Evolutionary conservation across 92 coral and sea anemone genomes (phyloP), one percentile per base, ranked within the genome.

Genomic region (Blastomussa wellsi): DNA sequence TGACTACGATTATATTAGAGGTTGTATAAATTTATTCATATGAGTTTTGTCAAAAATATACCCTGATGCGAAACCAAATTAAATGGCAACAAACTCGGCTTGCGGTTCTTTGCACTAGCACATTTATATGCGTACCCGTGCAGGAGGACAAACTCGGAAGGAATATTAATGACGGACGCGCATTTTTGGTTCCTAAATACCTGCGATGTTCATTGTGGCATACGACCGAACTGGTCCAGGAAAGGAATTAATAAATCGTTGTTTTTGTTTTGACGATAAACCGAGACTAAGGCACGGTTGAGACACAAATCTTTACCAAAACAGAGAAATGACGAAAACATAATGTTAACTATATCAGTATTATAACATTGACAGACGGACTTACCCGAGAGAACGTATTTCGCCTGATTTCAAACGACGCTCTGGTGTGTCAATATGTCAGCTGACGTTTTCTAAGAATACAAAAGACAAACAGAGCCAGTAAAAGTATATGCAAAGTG

Each of bases 201-300:
- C 16, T 39, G 59, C n/a, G n/a, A n/a, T n/a, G n/a, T 9, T 41
- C 48, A 31, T 77, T 20, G n/a, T 1, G 29, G 28, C 8, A 17
- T 76, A 42, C 79, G 57, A 13, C 80, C 1, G 67, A 55, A 52
- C 57, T 78, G 70, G 49, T 38, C 70, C 81, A 11, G 70, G 70
- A 57, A 57, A 3, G 48, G 36, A 33, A 36, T 76, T 49, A 16
- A 76, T n/a, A 22, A 4, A 17, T 71, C 20, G n/a, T 48, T 75
- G 64, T 55, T 76, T 76, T 76, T n/a, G 79, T 74, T 44, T 16
- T 68, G 74, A 62, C 68, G 35, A 28, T 26, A 26, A 26, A 62
- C n/a, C n/a, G n/a, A 62, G 33, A 62, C n/a, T 62, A 16, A 35
- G 28, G 2, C 13, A 24, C n/a, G n/a, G n/a, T 24, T n/a, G 68